Base-by-base conservation (phyloP, 2,113 vertebrate species). In the Epinephelus lanceolatus region DNA sequence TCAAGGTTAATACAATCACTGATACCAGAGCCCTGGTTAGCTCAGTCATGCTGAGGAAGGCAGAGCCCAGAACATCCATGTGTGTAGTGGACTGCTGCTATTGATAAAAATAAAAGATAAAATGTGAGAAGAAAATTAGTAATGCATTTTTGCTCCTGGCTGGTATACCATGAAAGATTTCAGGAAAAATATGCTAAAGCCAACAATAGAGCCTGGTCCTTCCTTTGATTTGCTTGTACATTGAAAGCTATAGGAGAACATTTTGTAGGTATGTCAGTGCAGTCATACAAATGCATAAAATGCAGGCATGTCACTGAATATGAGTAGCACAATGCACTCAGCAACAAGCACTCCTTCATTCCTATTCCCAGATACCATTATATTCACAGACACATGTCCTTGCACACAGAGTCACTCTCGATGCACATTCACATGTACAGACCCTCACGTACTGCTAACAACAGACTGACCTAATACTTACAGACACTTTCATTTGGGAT, bases 401-500 rank as follows among this genome's bases (percentile, higher is more conserved):
- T 40, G 15, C 25, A 69, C 25, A 45, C 49, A 71, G 40, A 67
- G 47, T 15, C 40, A 42, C 33, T 19, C n/a, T 40, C 1, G 33
- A 37, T 37, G 33, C 33, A 45, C 71, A 62, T 19, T 70, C 40
- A 33, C 51, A 13, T 71, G 51, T 27, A 25, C 47, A 72, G 19
- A 85, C 42, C 19, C 27, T 51, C 23, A 67, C 67, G 61, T 68
- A 19, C 15, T 21, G 79, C 63, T 63, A 70, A 86, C 60, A 66
- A 49, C 78, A 71, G 30, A 59, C 49, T 11, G 6, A 65, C 81
- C 84, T 90, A 88, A 89, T 85, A 87, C 85, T 71, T 83, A 83
- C 74, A 87, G 89, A 90, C 90, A 87, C 79, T 87, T 91, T 93
- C 75, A 86, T 88, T 87, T 86, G 62, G 82, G 78, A 83, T 84